phyloP scores from a whole-genome alignment of 2,797 vertebrate species.

The Alcedo quadribrachys region DNA sequence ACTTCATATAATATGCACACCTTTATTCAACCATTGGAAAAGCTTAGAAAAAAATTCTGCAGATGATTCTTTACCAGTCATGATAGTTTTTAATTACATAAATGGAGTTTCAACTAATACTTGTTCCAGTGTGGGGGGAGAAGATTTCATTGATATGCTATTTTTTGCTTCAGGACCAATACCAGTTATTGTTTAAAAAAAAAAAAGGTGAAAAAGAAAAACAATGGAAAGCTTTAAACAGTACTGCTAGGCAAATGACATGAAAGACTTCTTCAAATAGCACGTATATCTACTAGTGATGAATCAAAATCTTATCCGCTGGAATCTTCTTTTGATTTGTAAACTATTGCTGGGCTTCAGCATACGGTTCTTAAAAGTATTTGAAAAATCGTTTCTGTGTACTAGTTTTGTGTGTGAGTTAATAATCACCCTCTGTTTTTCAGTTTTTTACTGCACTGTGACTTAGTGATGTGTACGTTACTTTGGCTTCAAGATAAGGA shows the following conservation, averaged over 20 bases:
- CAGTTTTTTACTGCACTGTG: not conserved
- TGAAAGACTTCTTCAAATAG: constrained; percentile 12
- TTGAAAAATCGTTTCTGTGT: not conserved
- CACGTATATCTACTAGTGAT: not conserved
- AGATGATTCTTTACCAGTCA: not conserved
- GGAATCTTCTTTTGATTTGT: not conserved
- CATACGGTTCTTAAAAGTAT: not conserved
- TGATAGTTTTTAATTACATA: not conserved
- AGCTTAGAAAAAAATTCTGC: not conserved
- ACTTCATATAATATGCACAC: not conserved
- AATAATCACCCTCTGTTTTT: not conserved
- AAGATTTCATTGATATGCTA: not conserved
- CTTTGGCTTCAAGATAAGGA: not conserved
- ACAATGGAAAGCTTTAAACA: constrained; percentile 12
- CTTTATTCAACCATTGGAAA: not conserved
- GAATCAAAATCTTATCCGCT: not conserved
- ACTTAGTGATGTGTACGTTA: not conserved
- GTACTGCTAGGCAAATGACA: not conserved
- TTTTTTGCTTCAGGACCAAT: not conserved
- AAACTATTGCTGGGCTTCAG: not conserved
- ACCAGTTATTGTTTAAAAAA: constrained; percentile 1
- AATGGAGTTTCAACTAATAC: not conserved
- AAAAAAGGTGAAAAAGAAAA: not conserved
- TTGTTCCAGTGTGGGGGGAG: not conserved
- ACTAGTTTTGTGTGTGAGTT: not conserved